These are phyloP conservation scores for Laticauda laticaudata DNA, from an alignment of 2,113 vertebrate genomes.

Conservation along the genomic window DNA sequence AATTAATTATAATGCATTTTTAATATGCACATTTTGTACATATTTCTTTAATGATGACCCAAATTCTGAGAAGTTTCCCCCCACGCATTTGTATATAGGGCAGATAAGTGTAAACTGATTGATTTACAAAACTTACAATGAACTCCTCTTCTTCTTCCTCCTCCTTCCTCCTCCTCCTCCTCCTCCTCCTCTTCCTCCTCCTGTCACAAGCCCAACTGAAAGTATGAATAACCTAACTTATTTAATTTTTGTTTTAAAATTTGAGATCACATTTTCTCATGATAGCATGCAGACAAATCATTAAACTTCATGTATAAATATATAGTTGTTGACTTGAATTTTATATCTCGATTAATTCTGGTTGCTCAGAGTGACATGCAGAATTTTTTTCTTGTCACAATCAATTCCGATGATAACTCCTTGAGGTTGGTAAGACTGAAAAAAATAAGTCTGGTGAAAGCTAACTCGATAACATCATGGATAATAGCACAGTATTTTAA, in stretches of 20 bases:
- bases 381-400: not conserved
- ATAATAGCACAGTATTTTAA: not conserved
- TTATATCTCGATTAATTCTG: not conserved
- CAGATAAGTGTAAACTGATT: not conserved
- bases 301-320: not conserved
- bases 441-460: not conserved
- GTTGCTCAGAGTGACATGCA: too few relatives aligned
- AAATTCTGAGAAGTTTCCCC: not conserved
- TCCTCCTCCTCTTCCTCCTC: not conserved
- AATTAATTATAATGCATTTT: not conserved
- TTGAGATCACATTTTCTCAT: not conserved
- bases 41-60: not conserved
- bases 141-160: too few relatives aligned
- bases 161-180: not conserved
- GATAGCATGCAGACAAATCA: not conserved
- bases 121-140: not conserved
- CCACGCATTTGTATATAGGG: not conserved
- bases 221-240: not conserved
- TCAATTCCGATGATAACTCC: not conserved
- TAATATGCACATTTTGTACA: not conserved
- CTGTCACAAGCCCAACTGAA: not conserved
- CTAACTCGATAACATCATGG: not conserved
- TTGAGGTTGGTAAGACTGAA: not conserved
- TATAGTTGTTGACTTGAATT: not conserved
- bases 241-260: not conserved